Evolutionary conservation across 2,888 invertebrate genomes (phyloP).

Genomic region (Pegoplata infirma): DNA sequence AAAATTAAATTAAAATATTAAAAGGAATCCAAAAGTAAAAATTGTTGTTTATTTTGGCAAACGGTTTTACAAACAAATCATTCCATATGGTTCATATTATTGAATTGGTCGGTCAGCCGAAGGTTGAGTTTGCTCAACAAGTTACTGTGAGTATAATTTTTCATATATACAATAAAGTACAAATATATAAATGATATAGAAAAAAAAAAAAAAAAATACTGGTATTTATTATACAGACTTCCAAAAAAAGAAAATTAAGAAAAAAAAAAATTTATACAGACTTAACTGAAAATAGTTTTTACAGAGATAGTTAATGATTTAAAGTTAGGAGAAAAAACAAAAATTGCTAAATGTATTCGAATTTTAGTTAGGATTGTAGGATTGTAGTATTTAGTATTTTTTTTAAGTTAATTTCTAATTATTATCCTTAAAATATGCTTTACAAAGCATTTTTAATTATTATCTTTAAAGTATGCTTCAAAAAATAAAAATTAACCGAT

Average conservation of each 20-base stretch:
- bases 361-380: no score
- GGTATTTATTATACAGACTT: neutral
- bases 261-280: neutral
- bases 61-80: constrained; percentile 74
- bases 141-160: constrained; percentile 84
- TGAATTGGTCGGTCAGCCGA: constrained; percentile 88
- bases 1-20: constrained; percentile 32
- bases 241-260: constrained; percentile 5
- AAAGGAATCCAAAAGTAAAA: constrained; percentile 35
- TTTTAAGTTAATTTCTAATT: no score
- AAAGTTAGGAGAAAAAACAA: no score
- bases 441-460: no score
- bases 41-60: constrained; percentile 61
- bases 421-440: no score
- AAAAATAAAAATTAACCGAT: no score
- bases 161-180: constrained; percentile 29
- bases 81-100: constrained; percentile 91
- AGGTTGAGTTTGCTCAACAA: constrained; percentile 87
- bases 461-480: no score
- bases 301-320: no score
- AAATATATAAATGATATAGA: constrained; percentile 58
- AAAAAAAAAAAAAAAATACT: neutral
- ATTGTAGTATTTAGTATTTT: no score
- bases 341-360: no score
- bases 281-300: no score